Percentiles rank a stretch among this genome's conserved stretches.
phyloP scores from a whole-genome alignment of 2,888 invertebrate genomes.

The Emmelina monodactyla region DNA sequence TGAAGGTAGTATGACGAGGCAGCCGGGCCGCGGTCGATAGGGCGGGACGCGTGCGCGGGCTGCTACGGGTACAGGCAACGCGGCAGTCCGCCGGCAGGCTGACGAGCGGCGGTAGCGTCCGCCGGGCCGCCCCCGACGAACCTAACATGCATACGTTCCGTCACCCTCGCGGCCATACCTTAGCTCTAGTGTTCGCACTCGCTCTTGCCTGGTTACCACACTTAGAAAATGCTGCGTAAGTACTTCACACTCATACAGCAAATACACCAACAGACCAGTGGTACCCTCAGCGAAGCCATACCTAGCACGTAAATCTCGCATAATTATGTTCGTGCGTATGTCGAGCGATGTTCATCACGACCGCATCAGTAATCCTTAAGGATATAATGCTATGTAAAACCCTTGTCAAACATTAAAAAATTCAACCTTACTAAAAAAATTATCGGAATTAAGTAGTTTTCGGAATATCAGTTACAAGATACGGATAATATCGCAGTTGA shows the following conservation, averaged over 20 bases:
- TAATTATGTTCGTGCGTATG: too few species aligned
- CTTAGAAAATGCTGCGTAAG: conserved; percentile 49
- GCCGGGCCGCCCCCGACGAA: conserved; percentile 22
- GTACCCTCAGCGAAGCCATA: conserved; percentile 37
- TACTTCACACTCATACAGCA: conserved; percentile 18
- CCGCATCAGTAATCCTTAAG: too few species aligned
- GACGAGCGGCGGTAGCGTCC: conserved; percentile 42
- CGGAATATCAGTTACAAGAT: too few species aligned
- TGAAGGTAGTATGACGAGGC: conserved; percentile 31
- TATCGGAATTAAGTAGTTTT: too few species aligned
- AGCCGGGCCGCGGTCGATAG: conserved; percentile 46
- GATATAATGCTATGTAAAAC: too few species aligned
- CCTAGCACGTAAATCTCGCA: conserved; percentile 29
- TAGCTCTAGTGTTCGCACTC: conserved; percentile 44
- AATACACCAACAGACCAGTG: too few species aligned
- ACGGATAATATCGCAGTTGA: too few species aligned
- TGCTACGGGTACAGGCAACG: conserved; percentile 24
- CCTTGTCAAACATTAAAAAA: too few species aligned
- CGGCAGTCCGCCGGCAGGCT: conserved; percentile 48
- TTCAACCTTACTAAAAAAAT: too few species aligned
- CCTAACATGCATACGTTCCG: conserved; percentile 45
- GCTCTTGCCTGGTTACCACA: conserved; percentile 44
- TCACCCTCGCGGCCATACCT: conserved; percentile 44
- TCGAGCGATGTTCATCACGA: too few species aligned
- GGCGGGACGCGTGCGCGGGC: conserved; percentile 40